Base-by-base conservation (phyloP, 2,888 invertebrate genomes). In the Nezara viridula region DNA sequence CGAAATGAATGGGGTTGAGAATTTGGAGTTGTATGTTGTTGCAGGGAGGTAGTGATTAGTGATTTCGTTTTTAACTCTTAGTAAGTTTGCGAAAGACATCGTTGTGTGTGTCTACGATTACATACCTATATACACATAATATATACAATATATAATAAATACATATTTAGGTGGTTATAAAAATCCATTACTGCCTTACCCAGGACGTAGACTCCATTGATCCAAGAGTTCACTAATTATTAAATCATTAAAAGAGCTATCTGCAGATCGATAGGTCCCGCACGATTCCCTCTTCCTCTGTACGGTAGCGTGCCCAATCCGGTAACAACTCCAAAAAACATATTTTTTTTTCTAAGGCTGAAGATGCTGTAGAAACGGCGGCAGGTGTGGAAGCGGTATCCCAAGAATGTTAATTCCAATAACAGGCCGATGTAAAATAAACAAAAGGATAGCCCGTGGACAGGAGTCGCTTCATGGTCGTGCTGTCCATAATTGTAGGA, bases 391-490 rank as follows among this genome's bases (percentile, higher is more conserved):
- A 73, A 73, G 32, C n/a, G 66, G 66, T 37, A 73, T 73, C 66
- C 19, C 66, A 73, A 73, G 66, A 73, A 73, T 73, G 66, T 73
- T 73, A 73, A 73, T 73, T 73, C 66, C 66, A 73, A 73, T 73
- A 73, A 73, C 19, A 19, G 66, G 32, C 66, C 19, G 21, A 73
- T 73, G 37, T 73, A 73, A 73, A 73, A 73, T 73, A 73, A 73
- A 73, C 66, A 73, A 73, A 73, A 73, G 66, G 66, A 32, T 32
- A 66, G 27, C 9, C 66, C 66, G 66, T 32, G 66, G 66, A 73
- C 66, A 73, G 66, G 21, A 73, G 66, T 73, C 66, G 81, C 81
- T 81, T 16, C 44, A n/a, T 6, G 81, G 44, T 81, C 44, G 81
- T 73, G 44, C 44, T 81, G 81, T 24, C 40, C 81, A 81, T 81